phyloP scores from a whole-genome alignment of 1,140 invertebrate genomes.

The Bombus turneri region DNA sequence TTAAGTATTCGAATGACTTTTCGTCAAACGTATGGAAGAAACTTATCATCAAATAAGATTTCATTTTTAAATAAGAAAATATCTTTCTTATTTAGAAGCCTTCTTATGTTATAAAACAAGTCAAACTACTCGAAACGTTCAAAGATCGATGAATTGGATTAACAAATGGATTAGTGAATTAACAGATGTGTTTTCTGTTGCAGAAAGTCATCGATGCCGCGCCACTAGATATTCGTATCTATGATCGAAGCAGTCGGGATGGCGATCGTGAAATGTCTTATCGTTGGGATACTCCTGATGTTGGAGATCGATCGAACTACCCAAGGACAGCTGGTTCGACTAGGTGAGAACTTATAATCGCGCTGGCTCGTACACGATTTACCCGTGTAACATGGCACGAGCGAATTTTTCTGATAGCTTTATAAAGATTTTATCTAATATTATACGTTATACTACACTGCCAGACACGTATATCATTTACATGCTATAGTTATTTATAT shows the following conservation, averaged over 20 bases:
- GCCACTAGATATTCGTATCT: conserved; percentile 58
- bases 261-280: conserved; percentile 67
- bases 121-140: no score
- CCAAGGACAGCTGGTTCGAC: conserved; percentile 63
- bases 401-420: conserved; percentile 1
- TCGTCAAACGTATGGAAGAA: no score
- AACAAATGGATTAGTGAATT: no score
- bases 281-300: conserved; percentile 69
- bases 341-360: conserved; percentile 69
- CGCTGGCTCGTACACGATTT: conserved; percentile 12
- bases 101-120: no score
- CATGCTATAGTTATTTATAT: neutral
- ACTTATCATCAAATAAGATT: no score
- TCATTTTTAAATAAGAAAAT: no score
- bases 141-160: no score
- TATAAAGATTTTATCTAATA: neutral
- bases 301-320: conserved; percentile 55
- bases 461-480: neutral
- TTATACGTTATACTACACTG: neutral
- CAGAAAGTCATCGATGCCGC: conserved; percentile 72
- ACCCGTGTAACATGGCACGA: neutral
- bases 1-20: no score
- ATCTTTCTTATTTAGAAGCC: no score
- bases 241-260: conserved; percentile 68
- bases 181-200: conserved; percentile 57